These are phyloP conservation scores for Indri indri DNA, from an alignment of 2,113 vertebrate genomes.

Conservation along the genomic window DNA sequence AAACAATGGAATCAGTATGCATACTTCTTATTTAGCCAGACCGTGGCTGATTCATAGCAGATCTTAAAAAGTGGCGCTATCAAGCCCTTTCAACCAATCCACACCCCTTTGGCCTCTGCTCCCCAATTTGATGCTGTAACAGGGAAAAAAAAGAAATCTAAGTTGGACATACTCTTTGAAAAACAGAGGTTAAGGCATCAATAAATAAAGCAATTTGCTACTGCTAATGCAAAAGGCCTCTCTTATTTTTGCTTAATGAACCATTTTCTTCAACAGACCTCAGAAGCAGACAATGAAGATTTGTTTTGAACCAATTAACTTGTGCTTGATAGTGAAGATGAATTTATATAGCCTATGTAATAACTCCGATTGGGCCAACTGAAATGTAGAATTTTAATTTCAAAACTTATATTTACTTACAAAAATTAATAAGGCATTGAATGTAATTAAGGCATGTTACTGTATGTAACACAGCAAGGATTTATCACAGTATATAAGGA, in stretches of 20 bases:
- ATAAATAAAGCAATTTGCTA: neutral
- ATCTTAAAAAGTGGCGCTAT: neutral
- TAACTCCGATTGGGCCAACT: neutral
- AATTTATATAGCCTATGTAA: neutral
- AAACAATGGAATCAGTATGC: neutral
- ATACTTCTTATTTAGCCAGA: constrained; percentile 1
- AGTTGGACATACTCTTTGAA: constrained; percentile 26
- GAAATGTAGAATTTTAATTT: constrained; percentile 51
- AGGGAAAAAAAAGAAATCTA: neutral
- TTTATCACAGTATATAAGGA: constrained; percentile 61
- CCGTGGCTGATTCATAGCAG: neutral
- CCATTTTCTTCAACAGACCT: constrained; percentile 29
- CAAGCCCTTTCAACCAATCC: neutral
- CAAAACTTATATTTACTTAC: constrained; percentile 38
- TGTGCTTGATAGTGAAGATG: constrained; percentile 3
- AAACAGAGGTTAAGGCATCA: neutral
- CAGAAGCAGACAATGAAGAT: constrained; percentile 46
- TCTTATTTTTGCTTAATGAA: constrained; percentile 32
- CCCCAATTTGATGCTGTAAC: neutral
- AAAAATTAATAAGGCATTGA: constrained; percentile 62
- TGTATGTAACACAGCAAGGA: constrained; percentile 56
- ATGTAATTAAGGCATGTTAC: constrained; percentile 74
- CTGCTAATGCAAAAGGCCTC: neutral
- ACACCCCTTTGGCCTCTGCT: neutral
- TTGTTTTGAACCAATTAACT: neutral